Conservation (phyloP, 2,888 invertebrate genomes). For the Cremastinae sp. region DNA sequence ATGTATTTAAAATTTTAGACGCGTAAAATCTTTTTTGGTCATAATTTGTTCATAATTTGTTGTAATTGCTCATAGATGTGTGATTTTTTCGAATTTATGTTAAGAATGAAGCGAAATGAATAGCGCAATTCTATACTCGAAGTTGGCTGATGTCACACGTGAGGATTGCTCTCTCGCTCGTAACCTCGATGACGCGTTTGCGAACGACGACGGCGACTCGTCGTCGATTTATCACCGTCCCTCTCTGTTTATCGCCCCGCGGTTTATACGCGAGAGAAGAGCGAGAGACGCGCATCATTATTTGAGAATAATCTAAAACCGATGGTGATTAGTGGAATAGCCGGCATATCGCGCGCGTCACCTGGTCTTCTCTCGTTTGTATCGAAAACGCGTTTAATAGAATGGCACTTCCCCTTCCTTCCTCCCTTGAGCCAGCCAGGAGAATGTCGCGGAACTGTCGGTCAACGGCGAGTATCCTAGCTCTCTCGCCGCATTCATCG, state of each 20-base stretch:
- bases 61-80: too few species aligned
- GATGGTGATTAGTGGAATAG: constrained; percentile 79
- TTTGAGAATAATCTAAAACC: constrained; percentile 80
- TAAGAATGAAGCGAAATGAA: too few species aligned
- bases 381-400: constrained; percentile 50
- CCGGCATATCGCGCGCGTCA: constrained; percentile 73
- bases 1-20: too few species aligned
- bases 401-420: constrained; percentile 1
- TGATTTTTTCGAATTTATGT: too few species aligned
- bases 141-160: constrained; percentile 27
- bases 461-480: constrained; percentile 32
- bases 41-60: too few species aligned
- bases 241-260: constrained; percentile 21
- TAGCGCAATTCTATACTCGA: too few species aligned
- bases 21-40: too few species aligned
- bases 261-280: constrained; percentile 10
- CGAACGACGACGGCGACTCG: constrained; percentile 8
- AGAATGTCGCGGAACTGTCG: constrained; percentile 25
- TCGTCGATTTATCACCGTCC: constrained; percentile 57
- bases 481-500: constrained; percentile 53
- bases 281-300: constrained; percentile 75
- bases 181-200: constrained; percentile 36
- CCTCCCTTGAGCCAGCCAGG: not conserved
- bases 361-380: constrained; percentile 75
- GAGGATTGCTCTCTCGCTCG: constrained; percentile 31